Conservation (phyloP, 2,888 invertebrate species). For the Parasteatoda lunata region DNA sequence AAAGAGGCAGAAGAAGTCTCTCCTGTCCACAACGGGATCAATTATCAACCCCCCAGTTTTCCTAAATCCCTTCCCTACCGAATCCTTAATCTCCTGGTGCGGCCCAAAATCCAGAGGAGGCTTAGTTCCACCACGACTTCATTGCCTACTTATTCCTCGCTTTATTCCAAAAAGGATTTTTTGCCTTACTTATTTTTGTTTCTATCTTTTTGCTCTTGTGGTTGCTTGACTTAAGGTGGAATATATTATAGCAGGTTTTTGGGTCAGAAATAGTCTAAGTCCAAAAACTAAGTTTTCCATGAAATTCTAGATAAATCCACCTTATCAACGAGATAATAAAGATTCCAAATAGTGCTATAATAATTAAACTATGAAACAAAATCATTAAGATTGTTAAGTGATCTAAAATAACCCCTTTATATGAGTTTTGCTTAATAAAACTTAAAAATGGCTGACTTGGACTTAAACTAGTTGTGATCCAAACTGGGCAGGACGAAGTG, state of each 20-base stretch:
- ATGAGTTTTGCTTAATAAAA: too few species aligned
- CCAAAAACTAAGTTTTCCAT: neutral
- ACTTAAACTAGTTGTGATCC: too few species aligned
- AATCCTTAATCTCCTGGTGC: conserved; percentile 35
- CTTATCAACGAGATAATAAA: too few species aligned
- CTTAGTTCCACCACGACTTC: conserved; percentile 61
- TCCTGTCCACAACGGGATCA: conserved; percentile 58
- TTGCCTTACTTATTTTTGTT: conserved; percentile 19
- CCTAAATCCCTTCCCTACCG: conserved; percentile 39
- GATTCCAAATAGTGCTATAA: too few species aligned
- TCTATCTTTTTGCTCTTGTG: conserved; percentile 20
- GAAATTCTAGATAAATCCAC: too few species aligned
- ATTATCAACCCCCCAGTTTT: conserved; percentile 50
- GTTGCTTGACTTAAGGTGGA: conserved; percentile 52
- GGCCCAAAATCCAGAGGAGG: conserved; percentile 53
- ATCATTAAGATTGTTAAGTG: too few species aligned
- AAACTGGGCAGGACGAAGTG: too few species aligned
- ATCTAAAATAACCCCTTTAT: too few species aligned
- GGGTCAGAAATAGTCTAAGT: neutral
- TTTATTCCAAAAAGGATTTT: conserved; percentile 50
- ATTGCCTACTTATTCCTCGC: conserved; percentile 64
- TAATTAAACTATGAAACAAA: too few species aligned
- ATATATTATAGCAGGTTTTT: conserved; percentile 36
- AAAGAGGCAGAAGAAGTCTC: conserved; percentile 57
- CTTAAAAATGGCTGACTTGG: too few species aligned